Percentiles rank a stretch among this genome's conserved stretches.
phyloP scores from a whole-genome alignment of 2,113 vertebrate genomes.

The Xiphophorus maculatus region DNA sequence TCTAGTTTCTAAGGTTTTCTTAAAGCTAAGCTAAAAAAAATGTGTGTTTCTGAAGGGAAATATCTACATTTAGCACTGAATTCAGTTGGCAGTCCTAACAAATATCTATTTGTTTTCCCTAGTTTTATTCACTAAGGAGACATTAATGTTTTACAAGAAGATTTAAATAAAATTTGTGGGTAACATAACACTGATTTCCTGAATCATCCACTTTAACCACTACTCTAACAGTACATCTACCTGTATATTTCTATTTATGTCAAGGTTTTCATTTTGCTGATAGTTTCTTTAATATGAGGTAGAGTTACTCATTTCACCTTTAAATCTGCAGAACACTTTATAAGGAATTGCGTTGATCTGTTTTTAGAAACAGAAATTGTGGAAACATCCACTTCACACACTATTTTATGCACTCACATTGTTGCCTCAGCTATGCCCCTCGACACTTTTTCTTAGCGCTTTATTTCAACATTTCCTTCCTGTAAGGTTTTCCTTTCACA shows the following conservation, averaged over 20 bases:
- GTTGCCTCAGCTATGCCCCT: constrained; percentile 32
- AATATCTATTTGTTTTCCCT: too few relatives aligned
- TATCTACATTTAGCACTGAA: too few relatives aligned
- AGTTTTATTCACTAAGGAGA: too few relatives aligned
- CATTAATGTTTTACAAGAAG: too few relatives aligned
- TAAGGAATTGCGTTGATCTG: constrained; percentile 41
- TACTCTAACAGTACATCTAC: too few relatives aligned
- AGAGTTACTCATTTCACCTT: constrained; percentile 51
- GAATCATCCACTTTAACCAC: neutral
- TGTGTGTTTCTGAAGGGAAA: neutral
- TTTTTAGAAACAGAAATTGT: constrained; percentile 64
- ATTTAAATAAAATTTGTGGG: neutral
- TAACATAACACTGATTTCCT: neutral
- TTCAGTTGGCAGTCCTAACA: too few relatives aligned
- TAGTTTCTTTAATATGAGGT: too few relatives aligned
- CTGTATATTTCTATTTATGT: too few relatives aligned
- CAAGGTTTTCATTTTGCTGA: too few relatives aligned
- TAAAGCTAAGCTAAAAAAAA: neutral
- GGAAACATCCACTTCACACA: constrained; percentile 38
- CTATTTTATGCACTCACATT: constrained; percentile 15
- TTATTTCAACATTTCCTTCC: constrained; percentile 74
- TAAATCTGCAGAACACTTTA: constrained; percentile 58
- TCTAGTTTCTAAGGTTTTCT: neutral
- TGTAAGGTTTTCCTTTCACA: constrained; percentile 57
- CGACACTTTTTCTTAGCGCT: constrained; percentile 61